Evolutionary conservation across 2,113 vertebrate species (phyloP).

Genomic region (Gulo gulo): DNA sequence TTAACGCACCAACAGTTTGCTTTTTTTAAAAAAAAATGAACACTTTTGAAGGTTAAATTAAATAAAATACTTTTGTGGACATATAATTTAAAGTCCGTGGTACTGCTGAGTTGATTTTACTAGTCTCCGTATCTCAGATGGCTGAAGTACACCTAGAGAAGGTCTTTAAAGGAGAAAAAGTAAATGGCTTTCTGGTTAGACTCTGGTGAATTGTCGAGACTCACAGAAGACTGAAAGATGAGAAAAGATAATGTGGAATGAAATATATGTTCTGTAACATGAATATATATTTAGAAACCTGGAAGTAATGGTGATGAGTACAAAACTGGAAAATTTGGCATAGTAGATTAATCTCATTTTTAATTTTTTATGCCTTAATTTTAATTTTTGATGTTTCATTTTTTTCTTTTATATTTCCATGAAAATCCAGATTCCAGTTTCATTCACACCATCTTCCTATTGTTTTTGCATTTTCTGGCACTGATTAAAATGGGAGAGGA

Average conservation of each 20-base stretch:
- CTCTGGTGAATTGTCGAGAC: background rate
- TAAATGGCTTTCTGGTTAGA: background rate
- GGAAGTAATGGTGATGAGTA: background rate
- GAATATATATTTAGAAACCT: slow-evolving; percentile 49
- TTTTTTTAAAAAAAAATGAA: background rate
- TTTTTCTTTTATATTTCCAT: slow-evolving; percentile 44
- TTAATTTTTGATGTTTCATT: slow-evolving; percentile 59
- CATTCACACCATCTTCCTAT: background rate
- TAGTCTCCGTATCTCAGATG: background rate
- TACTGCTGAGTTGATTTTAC: background rate
- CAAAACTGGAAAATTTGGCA: background rate
- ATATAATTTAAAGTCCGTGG: background rate
- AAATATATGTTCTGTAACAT: background rate
- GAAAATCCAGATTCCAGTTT: slow-evolving; percentile 12
- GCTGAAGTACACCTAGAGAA: background rate
- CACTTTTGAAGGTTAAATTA: background rate
- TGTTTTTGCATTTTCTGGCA: background rate
- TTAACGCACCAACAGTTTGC: background rate
- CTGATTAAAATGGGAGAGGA: slow-evolving; percentile 32
- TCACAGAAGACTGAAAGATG: background rate
- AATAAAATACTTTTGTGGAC: background rate
- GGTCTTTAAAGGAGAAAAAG: background rate
- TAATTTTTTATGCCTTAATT: slow-evolving; percentile 58
- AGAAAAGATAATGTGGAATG: background rate
- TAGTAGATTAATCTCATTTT: slow-evolving; percentile 34